Conservation (phyloP, 2,888 invertebrate species). For the Megalurothrips usitatus region DNA sequence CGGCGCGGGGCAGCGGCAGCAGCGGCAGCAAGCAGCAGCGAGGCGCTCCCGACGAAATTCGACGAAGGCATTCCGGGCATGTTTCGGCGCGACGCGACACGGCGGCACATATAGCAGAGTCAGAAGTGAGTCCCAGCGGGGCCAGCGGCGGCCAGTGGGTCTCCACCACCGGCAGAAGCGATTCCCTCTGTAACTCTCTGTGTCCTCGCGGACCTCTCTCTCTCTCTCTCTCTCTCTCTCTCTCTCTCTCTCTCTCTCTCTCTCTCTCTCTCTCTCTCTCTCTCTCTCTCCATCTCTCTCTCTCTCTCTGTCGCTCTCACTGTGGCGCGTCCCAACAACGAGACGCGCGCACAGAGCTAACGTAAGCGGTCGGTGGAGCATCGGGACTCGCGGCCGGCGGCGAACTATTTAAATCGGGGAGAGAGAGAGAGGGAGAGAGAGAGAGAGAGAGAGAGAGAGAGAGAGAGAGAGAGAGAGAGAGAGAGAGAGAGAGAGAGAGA, state of each 20-base stretch:
- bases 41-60: background rate
- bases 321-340: background rate
- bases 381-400: too few species aligned
- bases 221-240: slow-evolving; percentile 29
- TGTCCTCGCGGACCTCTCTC: too few species aligned
- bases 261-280: slow-evolving; percentile 31
- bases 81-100: slow-evolving; percentile 16
- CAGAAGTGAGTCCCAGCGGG: slow-evolving; percentile 25
- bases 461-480: slow-evolving; percentile 31
- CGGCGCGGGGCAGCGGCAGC: background rate
- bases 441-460: slow-evolving; percentile 37
- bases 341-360: too few species aligned
- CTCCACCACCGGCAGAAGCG: background rate
- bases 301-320: slow-evolving; percentile 28
- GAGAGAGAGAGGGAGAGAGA: slow-evolving; percentile 35
- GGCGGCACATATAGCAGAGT: too few species aligned
- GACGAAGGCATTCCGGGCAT: slow-evolving; percentile 23
- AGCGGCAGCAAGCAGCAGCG: background rate
- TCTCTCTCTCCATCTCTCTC: slow-evolving; percentile 34
- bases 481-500: slow-evolving; percentile 28
- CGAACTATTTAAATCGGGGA: too few species aligned
- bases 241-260: slow-evolving; percentile 35
- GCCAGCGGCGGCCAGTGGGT: slow-evolving; percentile 32
- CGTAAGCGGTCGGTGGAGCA: too few species aligned
- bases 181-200: slow-evolving; percentile 2